These are phyloP conservation scores for Hirtodrosophila duncani DNA, from an alignment of 2,888 invertebrate genomes.

Conservation along the genomic window DNA sequence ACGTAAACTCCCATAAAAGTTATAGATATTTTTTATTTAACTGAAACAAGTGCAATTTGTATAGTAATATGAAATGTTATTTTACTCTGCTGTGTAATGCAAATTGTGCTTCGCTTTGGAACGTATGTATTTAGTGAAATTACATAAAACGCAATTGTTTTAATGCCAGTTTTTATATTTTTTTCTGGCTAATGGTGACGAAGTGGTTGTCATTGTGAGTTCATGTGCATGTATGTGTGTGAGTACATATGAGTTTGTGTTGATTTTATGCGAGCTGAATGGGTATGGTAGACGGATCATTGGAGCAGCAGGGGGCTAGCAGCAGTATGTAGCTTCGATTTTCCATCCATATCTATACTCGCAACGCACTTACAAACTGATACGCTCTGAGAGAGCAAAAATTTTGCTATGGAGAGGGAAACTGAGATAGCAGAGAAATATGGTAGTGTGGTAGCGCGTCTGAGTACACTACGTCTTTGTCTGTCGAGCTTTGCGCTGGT, in stretches of 20 bases:
- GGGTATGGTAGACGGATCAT: conserved; percentile 20
- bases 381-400: conserved; percentile 22
- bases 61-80: conserved; percentile 23
- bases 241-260: conserved; percentile 48
- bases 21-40: conserved; percentile 17
- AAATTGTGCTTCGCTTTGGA: conserved; percentile 34
- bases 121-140: conserved; percentile 46
- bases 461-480: conserved; percentile 64
- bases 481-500: conserved; percentile 50
- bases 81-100: conserved; percentile 28
- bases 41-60: conserved; percentile 46
- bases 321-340: conserved; percentile 61
- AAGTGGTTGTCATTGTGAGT: conserved; percentile 69
- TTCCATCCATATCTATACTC: conserved; percentile 63
- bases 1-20: conserved; percentile 63
- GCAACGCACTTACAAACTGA: conserved; percentile 53
- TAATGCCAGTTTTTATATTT: conserved; percentile 45
- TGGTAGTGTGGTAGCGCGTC: conserved; percentile 52
- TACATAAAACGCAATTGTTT: conserved; percentile 60
- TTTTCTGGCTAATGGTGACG: conserved; percentile 62
- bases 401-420: conserved; percentile 2
- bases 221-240: conserved; percentile 17
- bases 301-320: conserved; percentile 45
- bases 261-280: conserved; percentile 38
- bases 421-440: conserved; percentile 23